Conservation (phyloP, 1,140 invertebrate genomes). For the Leptestheria dahalacensis region DNA sequence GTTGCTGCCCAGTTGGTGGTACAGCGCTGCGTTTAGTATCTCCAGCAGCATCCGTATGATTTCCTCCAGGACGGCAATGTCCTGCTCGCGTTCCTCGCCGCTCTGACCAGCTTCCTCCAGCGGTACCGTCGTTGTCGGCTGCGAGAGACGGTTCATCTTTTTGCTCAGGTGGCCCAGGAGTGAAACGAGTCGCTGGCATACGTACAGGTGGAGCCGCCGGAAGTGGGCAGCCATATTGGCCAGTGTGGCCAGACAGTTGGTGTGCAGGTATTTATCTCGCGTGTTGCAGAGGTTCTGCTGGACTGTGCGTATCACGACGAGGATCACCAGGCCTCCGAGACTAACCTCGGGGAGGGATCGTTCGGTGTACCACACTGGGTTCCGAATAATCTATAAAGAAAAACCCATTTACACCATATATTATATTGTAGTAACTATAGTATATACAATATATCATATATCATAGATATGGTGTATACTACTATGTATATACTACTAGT, state of each 20-base stretch:
- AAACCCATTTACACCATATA: too few species aligned
- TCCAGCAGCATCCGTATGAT: slow-evolving; percentile 90
- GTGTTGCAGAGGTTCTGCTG: slow-evolving; percentile 91
- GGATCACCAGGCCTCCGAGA: slow-evolving; percentile 83
- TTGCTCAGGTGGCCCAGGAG: slow-evolving; percentile 76
- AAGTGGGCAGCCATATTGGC: slow-evolving; percentile 97
- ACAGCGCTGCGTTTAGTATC: slow-evolving; percentile 86
- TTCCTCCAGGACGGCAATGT: slow-evolving; percentile 89
- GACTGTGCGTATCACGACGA: slow-evolving; percentile 88
- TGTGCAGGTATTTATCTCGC: slow-evolving; percentile 87
- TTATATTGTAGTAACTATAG: too few species aligned
- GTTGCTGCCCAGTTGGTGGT: slow-evolving; percentile 75
- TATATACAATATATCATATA: too few species aligned
- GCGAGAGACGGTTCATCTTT: slow-evolving; percentile 35
- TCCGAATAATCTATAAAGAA: slow-evolving; percentile 57
- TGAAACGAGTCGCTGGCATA: slow-evolving; percentile 80
- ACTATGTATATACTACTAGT: too few species aligned
- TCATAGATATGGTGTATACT: too few species aligned
- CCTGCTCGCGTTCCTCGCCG: slow-evolving; percentile 43
- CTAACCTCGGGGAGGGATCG: slow-evolving; percentile 77
- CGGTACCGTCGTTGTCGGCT: not conserved
- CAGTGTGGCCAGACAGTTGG: slow-evolving; percentile 89
- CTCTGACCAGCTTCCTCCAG: not conserved
- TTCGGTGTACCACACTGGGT: slow-evolving; percentile 83
- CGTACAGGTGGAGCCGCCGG: slow-evolving; percentile 83